phyloP scores from a whole-genome alignment of 1,140 invertebrate genomes.

The Hypothenemus hampei region DNA sequence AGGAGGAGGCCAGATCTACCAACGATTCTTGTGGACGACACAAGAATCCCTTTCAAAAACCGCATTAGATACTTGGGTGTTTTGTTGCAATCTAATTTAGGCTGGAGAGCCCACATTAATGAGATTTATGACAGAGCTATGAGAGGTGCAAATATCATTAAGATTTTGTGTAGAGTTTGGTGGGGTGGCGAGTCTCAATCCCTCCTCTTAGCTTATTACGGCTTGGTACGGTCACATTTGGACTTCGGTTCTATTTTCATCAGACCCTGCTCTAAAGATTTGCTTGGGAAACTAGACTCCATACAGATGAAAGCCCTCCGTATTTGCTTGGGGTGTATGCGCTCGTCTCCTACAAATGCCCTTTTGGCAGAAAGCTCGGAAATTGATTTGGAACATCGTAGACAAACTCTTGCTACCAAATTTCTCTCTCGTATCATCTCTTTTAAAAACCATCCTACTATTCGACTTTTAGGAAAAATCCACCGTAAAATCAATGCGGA shows the following conservation, averaged over 20 bases:
- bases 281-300: constrained; percentile 4
- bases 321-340: constrained; percentile 17
- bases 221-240: constrained; percentile 14
- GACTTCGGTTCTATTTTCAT: constrained; percentile 23
- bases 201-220: constrained; percentile 4
- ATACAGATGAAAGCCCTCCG: constrained; percentile 10
- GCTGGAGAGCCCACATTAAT: constrained; percentile 21
- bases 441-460: constrained; percentile 11
- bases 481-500: neutral
- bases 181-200: constrained; percentile 25
- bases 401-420: constrained; percentile 12
- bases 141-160: constrained; percentile 24
- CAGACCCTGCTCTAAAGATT: constrained; percentile 1
- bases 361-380: constrained; percentile 16
- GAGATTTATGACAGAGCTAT: constrained; percentile 4
- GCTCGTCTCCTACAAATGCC: constrained; percentile 19
- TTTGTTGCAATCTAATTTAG: constrained; percentile 10
- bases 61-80: constrained; percentile 22
- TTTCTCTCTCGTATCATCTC: constrained; percentile 5
- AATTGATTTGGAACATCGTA: constrained; percentile 10
- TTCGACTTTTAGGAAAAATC: neutral
- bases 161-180: constrained; percentile 14
- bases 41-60: neutral
- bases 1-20: neutral
- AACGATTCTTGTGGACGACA: neutral